phyloP scores from a whole-genome alignment of 2,113 vertebrate genomes.

The Halichoeres trimaculatus region DNA sequence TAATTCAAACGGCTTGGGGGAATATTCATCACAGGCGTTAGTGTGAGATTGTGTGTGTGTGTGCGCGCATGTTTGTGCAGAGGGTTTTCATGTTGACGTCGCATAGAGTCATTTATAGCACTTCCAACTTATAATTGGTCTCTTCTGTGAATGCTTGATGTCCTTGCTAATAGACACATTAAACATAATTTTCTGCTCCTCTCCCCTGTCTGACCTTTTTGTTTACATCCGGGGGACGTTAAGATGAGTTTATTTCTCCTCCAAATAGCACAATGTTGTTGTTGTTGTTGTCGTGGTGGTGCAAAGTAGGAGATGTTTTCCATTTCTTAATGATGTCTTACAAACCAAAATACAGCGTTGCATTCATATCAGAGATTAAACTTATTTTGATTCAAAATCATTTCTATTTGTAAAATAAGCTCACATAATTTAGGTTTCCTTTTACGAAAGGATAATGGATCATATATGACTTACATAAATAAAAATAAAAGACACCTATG shows the following conservation, averaged over 20 bases:
- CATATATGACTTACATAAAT: no score
- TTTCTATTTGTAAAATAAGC: no score
- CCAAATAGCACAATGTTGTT: constrained; percentile 17
- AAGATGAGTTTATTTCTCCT: constrained; percentile 5
- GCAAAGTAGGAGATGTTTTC: constrained; percentile 19
- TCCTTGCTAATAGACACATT: constrained; percentile 47
- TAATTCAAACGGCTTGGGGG: constrained; percentile 47
- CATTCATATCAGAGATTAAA: no score
- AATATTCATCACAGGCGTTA: constrained; percentile 16
- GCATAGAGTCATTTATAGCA: constrained; percentile 32
- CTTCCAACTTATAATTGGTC: constrained; percentile 59
- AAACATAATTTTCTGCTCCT: constrained; percentile 34
- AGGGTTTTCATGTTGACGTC: constrained; percentile 7
- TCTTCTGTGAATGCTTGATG: constrained; percentile 47
- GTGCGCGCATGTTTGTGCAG: neutral
- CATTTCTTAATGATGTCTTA: neutral
- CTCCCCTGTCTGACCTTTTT: constrained; percentile 45
- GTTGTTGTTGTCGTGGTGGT: constrained; percentile 28
- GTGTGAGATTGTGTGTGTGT: constrained; percentile 15
- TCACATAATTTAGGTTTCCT: no score
- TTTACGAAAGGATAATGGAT: no score
- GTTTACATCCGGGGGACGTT: constrained; percentile 22
- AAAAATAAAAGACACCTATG: no score
- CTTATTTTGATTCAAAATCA: neutral
- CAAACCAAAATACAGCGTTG: neutral